phyloP scores from a whole-genome alignment of 2,888 invertebrate species.

The Spodoptera exigua region DNA sequence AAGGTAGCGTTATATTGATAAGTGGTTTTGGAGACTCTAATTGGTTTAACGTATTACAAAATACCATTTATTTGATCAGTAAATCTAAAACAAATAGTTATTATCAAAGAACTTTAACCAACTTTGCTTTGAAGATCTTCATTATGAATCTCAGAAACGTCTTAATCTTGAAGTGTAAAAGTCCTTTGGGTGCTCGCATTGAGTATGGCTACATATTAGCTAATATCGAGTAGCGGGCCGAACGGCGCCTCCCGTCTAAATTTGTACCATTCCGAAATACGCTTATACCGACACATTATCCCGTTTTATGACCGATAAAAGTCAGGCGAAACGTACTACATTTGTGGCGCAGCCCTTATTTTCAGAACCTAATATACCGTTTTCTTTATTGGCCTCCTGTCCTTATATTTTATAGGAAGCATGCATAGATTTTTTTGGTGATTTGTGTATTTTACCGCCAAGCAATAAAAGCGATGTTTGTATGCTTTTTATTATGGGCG shows the following conservation, averaged over 20 bases:
- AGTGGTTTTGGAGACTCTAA: constrained; percentile 40
- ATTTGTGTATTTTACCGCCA: constrained; percentile 81
- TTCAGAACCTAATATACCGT: constrained; percentile 84
- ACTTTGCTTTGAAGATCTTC: background rate
- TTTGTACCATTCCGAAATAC: constrained; percentile 88
- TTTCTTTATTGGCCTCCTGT: constrained; percentile 81
- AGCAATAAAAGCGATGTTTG: constrained; percentile 82
- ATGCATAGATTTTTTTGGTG: constrained; percentile 84
- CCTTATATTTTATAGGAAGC: constrained; percentile 81
- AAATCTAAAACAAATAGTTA: too few relatives aligned
- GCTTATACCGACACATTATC: constrained; percentile 87
- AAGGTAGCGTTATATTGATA: constrained; percentile 33
- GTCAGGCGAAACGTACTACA: constrained; percentile 85
- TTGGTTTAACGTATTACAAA: constrained; percentile 34
- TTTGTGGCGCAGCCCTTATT: constrained; percentile 86
- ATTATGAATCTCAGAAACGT: background rate
- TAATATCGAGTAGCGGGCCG: constrained; percentile 74
- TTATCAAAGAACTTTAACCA: background rate
- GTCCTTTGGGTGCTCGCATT: constrained; percentile 58
- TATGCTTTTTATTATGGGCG: constrained; percentile 78
- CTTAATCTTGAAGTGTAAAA: constrained; percentile 62
- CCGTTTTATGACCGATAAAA: constrained; percentile 88
- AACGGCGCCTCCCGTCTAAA: constrained; percentile 82
- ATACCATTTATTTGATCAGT: background rate
- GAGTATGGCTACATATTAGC: constrained; percentile 76